Evolutionary conservation across 2,888 invertebrate species (phyloP).

Genomic region (Polydrusus tereticollis): DNA sequence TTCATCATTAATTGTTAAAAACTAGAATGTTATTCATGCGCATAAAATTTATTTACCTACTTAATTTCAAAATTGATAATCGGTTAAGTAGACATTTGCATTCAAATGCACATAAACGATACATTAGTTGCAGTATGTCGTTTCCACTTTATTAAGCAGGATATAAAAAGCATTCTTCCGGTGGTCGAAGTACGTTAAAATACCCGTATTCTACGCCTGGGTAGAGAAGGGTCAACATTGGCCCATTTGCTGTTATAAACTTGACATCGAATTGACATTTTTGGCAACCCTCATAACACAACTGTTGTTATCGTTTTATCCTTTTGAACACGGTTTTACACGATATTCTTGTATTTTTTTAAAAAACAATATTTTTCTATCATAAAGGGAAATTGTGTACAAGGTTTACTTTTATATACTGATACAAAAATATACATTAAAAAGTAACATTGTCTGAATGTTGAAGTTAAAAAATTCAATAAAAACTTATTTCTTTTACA

Average conservation of each 20-base stretch:
- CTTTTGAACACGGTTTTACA: neutral
- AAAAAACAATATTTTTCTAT: neutral
- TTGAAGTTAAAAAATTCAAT: no score
- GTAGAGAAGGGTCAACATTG: constrained; percentile 42
- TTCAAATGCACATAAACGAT: constrained; percentile 51
- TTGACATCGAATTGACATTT: constrained; percentile 44
- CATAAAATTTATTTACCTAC: constrained; percentile 13
- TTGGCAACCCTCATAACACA: constrained; percentile 45
- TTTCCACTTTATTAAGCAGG: constrained; percentile 66
- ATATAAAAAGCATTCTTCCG: constrained; percentile 65
- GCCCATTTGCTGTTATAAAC: constrained; percentile 38
- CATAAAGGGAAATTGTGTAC: neutral
- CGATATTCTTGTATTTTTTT: neutral
- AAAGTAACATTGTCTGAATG: no score
- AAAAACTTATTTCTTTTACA: no score
- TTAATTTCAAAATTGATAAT: constrained; percentile 10
- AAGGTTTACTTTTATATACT: no score
- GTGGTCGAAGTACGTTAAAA: constrained; percentile 55
- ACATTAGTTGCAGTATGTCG: constrained; percentile 61
- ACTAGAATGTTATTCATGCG: constrained; percentile 10
- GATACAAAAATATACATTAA: no score
- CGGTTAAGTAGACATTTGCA: constrained; percentile 45
- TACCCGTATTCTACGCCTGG: constrained; percentile 48
- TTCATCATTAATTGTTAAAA: neutral
- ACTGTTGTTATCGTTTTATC: constrained; percentile 29